Percentiles rank a stretch among this genome's conserved stretches.
Evolutionary conservation across 2,888 invertebrate species (phyloP).

Genomic region (Rhagophthalmus giganteus): DNA sequence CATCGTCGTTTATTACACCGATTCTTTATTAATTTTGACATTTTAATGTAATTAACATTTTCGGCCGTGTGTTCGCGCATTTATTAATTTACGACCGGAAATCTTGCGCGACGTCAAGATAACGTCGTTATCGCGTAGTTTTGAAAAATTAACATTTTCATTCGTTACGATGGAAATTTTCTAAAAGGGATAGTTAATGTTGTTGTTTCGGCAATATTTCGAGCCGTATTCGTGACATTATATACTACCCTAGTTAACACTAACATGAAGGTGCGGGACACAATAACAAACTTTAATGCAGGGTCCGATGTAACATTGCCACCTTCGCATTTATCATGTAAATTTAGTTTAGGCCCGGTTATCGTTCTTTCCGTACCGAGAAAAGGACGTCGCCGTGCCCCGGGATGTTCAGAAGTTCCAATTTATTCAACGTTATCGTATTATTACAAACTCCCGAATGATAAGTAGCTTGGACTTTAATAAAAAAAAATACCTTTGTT

Average conservation of each 20-base stretch:
- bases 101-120: too few species aligned
- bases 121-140: too few species aligned
- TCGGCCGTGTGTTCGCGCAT: too few species aligned
- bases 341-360: constrained; percentile 15
- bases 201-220: not conserved
- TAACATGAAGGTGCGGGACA: constrained; percentile 5
- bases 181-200: too few species aligned
- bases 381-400: constrained; percentile 12
- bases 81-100: too few species aligned
- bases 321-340: constrained; percentile 16
- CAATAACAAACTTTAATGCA: constrained; percentile 6
- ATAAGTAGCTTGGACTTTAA: not conserved
- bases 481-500: not conserved
- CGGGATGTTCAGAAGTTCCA: not conserved
- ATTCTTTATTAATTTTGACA: not conserved
- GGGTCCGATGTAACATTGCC: constrained; percentile 5
- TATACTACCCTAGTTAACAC: constrained; percentile 1
- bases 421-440: not conserved
- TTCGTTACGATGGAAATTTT: too few species aligned
- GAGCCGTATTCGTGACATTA: not conserved
- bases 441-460: not conserved
- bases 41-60: not conserved
- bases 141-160: too few species aligned
- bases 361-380: constrained; percentile 11
- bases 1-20: too few species aligned